These are phyloP conservation scores for Pristionchus exspectatus DNA, from an alignment of 2,888 invertebrate genomes.

Conservation along the genomic window DNA sequence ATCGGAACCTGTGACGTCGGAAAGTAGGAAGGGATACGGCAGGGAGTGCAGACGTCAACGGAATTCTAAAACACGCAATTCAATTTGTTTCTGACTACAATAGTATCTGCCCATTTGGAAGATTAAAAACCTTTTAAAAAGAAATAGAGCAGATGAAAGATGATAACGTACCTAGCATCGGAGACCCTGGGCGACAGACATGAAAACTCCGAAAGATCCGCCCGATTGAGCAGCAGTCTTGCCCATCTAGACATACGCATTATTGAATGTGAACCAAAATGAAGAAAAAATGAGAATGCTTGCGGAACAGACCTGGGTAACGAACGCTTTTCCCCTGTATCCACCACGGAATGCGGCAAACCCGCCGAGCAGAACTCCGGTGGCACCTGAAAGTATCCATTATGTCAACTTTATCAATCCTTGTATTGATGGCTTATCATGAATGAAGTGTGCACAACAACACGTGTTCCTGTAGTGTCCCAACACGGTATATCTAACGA, in stretches of 20 bases:
- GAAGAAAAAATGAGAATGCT: neutral
- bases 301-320: constrained; percentile 33
- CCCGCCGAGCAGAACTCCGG: constrained; percentile 54
- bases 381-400: constrained; percentile 29
- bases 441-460: too few relatives aligned
- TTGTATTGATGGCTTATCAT: neutral
- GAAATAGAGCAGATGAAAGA: neutral
- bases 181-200: constrained; percentile 56
- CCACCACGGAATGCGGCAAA: constrained; percentile 52
- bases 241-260: constrained; percentile 46
- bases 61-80: neutral
- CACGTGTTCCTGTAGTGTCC: neutral
- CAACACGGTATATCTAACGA: neutral
- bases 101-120: neutral
- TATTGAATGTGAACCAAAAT: too few relatives aligned
- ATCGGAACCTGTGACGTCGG: constrained; percentile 46
- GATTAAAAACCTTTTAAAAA: neutral
- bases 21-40: constrained; percentile 22
- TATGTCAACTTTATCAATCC: neutral
- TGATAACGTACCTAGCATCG: constrained; percentile 42
- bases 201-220: constrained; percentile 57
- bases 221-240: constrained; percentile 55
- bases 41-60: neutral
- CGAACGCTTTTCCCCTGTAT: constrained; percentile 52
- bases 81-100: neutral